Evolutionary conservation across 2,888 invertebrate genomes (phyloP).

Genomic region (Elysia crispata): DNA sequence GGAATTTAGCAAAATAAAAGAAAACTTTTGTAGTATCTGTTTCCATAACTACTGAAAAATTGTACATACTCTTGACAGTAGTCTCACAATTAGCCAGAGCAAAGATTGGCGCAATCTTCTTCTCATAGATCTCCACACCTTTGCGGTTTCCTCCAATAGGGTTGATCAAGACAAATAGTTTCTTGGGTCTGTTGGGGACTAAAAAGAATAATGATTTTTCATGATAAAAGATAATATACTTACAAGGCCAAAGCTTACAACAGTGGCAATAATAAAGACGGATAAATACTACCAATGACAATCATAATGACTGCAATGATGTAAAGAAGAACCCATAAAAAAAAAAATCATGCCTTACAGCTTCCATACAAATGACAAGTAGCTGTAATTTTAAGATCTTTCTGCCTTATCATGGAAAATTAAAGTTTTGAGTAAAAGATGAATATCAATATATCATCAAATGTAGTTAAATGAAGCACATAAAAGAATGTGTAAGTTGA

Average conservation of each 20-base stretch:
- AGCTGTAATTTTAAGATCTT: too few relatives aligned
- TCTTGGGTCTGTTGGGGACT: constrained; percentile 81
- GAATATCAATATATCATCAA: too few relatives aligned
- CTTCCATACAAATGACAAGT: not conserved
- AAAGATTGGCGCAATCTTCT: constrained; percentile 81
- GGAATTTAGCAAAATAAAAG: too few relatives aligned
- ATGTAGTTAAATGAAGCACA: too few relatives aligned
- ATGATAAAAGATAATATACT: not conserved
- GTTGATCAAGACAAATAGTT: constrained; percentile 87
- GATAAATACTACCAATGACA: not conserved
- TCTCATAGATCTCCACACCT: constrained; percentile 85
- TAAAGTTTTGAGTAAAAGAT: too few relatives aligned
- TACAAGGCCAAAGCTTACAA: not conserved
- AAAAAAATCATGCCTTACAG: not conserved
- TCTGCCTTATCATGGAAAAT: too few relatives aligned
- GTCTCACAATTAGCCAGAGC: constrained; percentile 76
- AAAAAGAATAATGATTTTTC: not conserved
- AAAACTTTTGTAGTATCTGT: too few relatives aligned
- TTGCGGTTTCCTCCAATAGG: constrained; percentile 88
- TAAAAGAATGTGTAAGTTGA: too few relatives aligned
- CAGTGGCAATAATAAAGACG: not conserved
- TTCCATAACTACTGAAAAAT: too few relatives aligned
- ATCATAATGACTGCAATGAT: not conserved
- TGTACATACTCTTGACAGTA: constrained; percentile 79
- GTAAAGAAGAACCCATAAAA: not conserved